Evolutionary conservation across 2,888 invertebrate genomes (phyloP), one percentile per base, ranked within the genome.

Genomic region (Agyllia agylla): DNA sequence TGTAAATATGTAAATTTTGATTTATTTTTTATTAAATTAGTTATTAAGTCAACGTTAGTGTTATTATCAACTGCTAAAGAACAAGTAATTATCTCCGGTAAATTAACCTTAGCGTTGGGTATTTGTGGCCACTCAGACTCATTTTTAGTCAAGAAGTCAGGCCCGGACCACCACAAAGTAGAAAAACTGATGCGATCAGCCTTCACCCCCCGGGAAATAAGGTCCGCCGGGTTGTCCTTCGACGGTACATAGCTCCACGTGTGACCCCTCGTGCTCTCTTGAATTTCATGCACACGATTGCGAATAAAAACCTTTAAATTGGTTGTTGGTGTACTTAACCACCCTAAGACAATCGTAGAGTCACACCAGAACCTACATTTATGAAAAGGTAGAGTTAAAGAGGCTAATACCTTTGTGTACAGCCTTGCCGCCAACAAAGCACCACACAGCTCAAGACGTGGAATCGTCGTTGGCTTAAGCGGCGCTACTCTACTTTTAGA

Each of bases 371-470:
- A 82, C 17, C 42, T 31, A 17, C 38, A 84, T 27, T 17, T 84
- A 8, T 20, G 9, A 20, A 82, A 27, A 6, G 38, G 15, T 27
- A 77, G 15, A 15, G 77, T 70, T 27, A 31, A n/a, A 13, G 70
- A 70, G 0, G 24, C 24, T 27, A 70, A 35, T 8, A 89, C 80
- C 30, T 91, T 89, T 27, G 49, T 73, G 42, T 38, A 73, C 38
- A 92, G 24, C 20, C 85, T 85, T 84, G 89, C 17, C 35, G 20
- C 88, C 9, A 89, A 6, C 15, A 90, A n/a, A 1, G 92, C 92
- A 9, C 85, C 89, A 33, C 92, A 92, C 11, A 91, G 78, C 35
- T 92, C 92, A 9, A 92, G 84, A 1, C 90, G 81, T 0, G 89
- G 90, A 6, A 89, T 90, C 0, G 87, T 90, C 1, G 81, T 86